Base-by-base conservation (phyloP, 2,888 invertebrate genomes). In the Schizaphis graminum region DNA sequence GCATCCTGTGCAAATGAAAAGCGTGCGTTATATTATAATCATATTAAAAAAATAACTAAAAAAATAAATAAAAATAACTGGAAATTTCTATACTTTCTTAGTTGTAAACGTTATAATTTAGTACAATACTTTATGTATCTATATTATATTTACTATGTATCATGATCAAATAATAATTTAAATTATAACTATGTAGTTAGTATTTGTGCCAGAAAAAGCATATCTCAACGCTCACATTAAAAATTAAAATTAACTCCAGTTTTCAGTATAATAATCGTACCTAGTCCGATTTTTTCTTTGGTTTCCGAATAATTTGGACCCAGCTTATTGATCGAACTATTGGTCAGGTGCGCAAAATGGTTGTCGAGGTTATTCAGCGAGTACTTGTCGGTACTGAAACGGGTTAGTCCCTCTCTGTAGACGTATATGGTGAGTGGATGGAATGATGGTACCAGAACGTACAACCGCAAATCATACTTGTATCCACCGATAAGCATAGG, bases 391-490 rank as follows among this genome's bases (percentile, higher is more conserved):
- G 98, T 98, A 61, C 98, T 97, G 96, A 98, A 97, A 95, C 97
- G 95, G 26, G 97, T 98, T 85, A 99, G 96, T 13, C 99, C 99
- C 95, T 99, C 98, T 90, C 98, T 97, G 96, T 98, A 99, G 96
- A 99, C 96, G 96, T 99, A 99, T 86, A 98, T 97, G 0, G 98
- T 97, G 11, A 99, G 96, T 0, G 99, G 99, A 95, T 98, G 97
- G 95, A 98, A 98, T 0, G 98, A 98, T 0, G 98, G 98, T 91
- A 99, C 97, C 95, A 98, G 98, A 24, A 98, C 98, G 96, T 99
- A 99, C 47, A 99, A 96, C 56, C 99, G 96, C 77, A 99, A 96
- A 96, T 99, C 99, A 96, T 99, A 99, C 96, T 99, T 99, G 96
- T 98, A 98, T 3, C 98, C 98, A 3, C 98, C 98, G 95, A 98